phyloP scores from a whole-genome alignment of 2,113 vertebrate species.

The Megaceryle maxima region DNA sequence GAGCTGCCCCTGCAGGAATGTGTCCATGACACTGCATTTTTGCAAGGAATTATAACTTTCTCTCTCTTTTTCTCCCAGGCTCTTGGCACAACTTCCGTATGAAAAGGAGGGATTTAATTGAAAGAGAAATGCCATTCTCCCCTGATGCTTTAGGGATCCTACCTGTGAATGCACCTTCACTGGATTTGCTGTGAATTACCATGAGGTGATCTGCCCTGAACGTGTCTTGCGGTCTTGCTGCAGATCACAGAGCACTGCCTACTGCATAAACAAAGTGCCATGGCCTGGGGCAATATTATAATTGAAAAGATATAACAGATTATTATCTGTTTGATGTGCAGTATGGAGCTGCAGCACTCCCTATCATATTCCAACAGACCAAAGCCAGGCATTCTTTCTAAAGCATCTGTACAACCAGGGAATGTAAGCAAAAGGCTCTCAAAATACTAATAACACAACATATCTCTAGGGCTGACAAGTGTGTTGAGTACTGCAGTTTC shows the following conservation, averaged over 20 bases:
- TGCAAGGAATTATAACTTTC: neutral
- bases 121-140: neutral
- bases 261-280: neutral
- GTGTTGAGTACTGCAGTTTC: slow-evolving; percentile 55
- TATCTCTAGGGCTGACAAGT: slow-evolving; percentile 56
- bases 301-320: slow-evolving; percentile 52
- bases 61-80: neutral
- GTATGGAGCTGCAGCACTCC: neutral
- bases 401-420: neutral
- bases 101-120: neutral
- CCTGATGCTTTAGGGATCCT: neutral
- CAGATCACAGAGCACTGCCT: slow-evolving; percentile 27
- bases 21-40: neutral
- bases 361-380: neutral
- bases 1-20: neutral
- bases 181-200: neutral
- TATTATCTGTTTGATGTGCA: slow-evolving; percentile 30
- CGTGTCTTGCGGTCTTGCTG: neutral
- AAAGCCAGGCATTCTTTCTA: slow-evolving; percentile 8
- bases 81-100: neutral
- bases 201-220: neutral
- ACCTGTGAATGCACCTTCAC: neutral
- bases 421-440: slow-evolving; percentile 43
- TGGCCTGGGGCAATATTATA: slow-evolving; percentile 51
- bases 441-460: slow-evolving; percentile 52